Conservation (phyloP, 2,113 vertebrate genomes). For the Gobius niger region DNA sequence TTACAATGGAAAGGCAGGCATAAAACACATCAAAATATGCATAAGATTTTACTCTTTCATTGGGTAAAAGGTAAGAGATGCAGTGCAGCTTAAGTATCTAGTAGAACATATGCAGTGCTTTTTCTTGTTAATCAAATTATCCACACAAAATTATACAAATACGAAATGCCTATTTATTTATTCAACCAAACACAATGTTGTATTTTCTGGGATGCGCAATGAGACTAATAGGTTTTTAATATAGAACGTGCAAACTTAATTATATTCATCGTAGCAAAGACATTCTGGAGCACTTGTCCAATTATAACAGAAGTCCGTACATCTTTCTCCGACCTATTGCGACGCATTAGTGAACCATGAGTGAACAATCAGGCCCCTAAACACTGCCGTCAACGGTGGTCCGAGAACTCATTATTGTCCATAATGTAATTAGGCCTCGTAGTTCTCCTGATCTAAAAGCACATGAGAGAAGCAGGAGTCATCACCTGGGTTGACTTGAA, state of each 20-base stretch:
- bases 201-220: slow-evolving; percentile 47
- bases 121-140: background rate
- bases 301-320: slow-evolving; percentile 55
- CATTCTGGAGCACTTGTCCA: slow-evolving; percentile 53
- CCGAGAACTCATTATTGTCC: slow-evolving; percentile 53
- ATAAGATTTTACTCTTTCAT: too few relatives aligned
- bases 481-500: background rate
- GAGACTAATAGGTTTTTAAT: slow-evolving; percentile 63
- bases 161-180: slow-evolving; percentile 20
- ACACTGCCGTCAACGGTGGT: slow-evolving; percentile 49
- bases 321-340: slow-evolving; percentile 28
- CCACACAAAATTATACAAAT: background rate
- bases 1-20: too few relatives aligned
- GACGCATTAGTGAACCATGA: slow-evolving; percentile 60
- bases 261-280: slow-evolving; percentile 59
- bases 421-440: slow-evolving; percentile 43
- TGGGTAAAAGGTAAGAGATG: too few relatives aligned
- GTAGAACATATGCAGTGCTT: background rate
- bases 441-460: slow-evolving; percentile 19
- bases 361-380: slow-evolving; percentile 59
- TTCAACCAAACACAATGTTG: slow-evolving; percentile 55
- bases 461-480: background rate
- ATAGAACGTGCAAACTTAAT: slow-evolving; percentile 60
- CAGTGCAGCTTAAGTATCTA: slow-evolving; percentile 3
- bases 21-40: too few relatives aligned